Evolutionary conservation across 1,140 invertebrate species (phyloP).

Genomic region (Spodoptera frugiperda): DNA sequence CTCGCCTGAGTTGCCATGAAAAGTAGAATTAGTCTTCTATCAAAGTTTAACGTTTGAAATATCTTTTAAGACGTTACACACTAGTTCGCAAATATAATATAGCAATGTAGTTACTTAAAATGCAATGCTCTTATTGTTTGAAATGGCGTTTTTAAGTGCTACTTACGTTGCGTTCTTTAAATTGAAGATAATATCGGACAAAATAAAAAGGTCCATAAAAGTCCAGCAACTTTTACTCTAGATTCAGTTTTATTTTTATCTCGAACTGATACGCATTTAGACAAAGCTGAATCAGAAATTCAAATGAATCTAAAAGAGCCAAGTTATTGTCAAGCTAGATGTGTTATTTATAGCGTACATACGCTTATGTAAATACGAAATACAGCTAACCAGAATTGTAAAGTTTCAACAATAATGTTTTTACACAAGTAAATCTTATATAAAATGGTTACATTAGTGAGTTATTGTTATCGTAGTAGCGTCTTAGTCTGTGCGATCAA

Average conservation of each 20-base stretch:
- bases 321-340: slow-evolving; percentile 8
- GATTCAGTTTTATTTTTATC: slow-evolving; percentile 26
- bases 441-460: background rate
- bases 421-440: too few relatives aligned
- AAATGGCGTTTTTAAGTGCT: background rate
- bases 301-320: slow-evolving; percentile 20
- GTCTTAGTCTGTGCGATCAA: slow-evolving; percentile 43
- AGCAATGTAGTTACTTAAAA: background rate
- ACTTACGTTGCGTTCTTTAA: background rate
- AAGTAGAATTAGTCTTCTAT: background rate
- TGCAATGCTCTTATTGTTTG: background rate
- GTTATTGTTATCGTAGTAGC: too few relatives aligned
- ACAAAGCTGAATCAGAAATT: slow-evolving; percentile 24
- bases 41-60: background rate
- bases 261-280: slow-evolving; percentile 14
- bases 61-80: background rate
- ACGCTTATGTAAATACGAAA: slow-evolving; percentile 4
- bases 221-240: slow-evolving; percentile 20
- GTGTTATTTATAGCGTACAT: slow-evolving; percentile 29
- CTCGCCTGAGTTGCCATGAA: slow-evolving; percentile 7
- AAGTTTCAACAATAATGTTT: background rate
- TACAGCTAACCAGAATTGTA: slow-evolving; percentile 10
- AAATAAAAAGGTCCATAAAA: slow-evolving; percentile 26
- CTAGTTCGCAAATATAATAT: background rate
- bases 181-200: slow-evolving; percentile 14